phyloP scores from a whole-genome alignment of 2,797 vertebrate genomes.

The Poecilia wingei region DNA sequence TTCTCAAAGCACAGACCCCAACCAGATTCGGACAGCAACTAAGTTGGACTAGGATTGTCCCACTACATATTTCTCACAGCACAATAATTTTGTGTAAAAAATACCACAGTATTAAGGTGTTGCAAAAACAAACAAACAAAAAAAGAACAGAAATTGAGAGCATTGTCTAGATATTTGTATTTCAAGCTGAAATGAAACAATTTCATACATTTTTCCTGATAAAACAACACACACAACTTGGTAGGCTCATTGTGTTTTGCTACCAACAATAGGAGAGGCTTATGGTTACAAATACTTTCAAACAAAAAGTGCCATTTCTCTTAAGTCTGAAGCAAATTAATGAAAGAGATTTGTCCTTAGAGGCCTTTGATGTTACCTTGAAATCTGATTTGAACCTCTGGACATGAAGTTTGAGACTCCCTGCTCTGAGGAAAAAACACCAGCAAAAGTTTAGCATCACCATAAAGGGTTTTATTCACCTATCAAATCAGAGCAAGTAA shows the following conservation, averaged over 20 bases:
- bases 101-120: not conserved
- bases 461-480: conserved; percentile 17
- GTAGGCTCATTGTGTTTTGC: not conserved
- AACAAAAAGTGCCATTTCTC: not conserved
- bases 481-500: conserved; percentile 7
- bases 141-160: not conserved
- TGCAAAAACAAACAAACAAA: not conserved
- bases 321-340: not conserved
- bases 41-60: not conserved
- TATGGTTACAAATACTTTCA: not conserved
- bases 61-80: not conserved
- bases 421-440: not conserved
- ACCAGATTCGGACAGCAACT: not conserved
- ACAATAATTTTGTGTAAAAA: not conserved
- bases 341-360: not conserved
- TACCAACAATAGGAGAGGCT: not conserved
- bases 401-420: not conserved
- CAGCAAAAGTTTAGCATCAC: conserved; percentile 13
- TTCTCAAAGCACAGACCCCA: not conserved
- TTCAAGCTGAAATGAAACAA: not conserved
- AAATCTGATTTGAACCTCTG: not conserved
- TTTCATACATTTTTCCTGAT: not conserved
- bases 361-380: not conserved
- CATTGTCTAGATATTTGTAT: not conserved
- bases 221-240: not conserved